A percentile compares a stretch with the other conserved stretches of the same genome.
Evolutionary conservation across 2,113 vertebrate genomes (phyloP).

Genomic region (Melanostigma gelatinosum): DNA sequence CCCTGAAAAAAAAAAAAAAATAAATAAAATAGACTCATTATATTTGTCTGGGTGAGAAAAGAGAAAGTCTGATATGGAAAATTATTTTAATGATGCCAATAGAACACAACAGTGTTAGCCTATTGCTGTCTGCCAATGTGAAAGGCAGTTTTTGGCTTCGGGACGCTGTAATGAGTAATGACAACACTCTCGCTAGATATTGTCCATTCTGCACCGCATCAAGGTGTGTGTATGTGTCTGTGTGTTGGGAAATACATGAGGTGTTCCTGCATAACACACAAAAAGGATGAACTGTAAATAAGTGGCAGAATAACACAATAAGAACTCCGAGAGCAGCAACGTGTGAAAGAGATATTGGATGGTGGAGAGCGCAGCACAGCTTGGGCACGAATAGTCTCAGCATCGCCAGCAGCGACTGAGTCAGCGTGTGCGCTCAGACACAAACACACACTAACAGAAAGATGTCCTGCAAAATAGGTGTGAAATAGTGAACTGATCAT

Average conservation of each 20-base stretch:
- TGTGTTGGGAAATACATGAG: conserved; percentile 22
- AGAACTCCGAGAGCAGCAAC: conserved; percentile 41
- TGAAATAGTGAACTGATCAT: conserved; percentile 41
- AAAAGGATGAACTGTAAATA: conserved; percentile 42
- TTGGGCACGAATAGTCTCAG: conserved; percentile 9
- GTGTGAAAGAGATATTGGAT: conserved; percentile 58
- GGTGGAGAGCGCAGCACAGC: conserved; percentile 31
- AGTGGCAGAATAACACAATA: conserved; percentile 48
- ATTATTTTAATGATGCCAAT: conserved; percentile 33
- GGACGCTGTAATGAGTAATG: conserved; percentile 30
- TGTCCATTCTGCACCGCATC: conserved; percentile 25
- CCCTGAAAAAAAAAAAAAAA: too few species aligned
- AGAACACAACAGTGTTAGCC: conserved; percentile 21
- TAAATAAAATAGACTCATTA: background rate
- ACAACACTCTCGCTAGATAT: conserved; percentile 21
- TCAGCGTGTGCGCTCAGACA: conserved; percentile 29
- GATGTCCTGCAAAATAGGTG: conserved; percentile 35
- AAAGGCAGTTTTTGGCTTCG: conserved; percentile 37
- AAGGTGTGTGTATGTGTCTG: conserved; percentile 7
- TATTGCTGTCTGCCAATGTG: conserved; percentile 28
- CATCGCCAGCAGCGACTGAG: conserved; percentile 38
- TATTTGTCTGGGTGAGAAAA: conserved; percentile 15
- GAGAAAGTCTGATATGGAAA: background rate
- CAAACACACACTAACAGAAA: conserved; percentile 22
- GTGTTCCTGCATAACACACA: conserved; percentile 28